A percentile compares a stretch with the other conserved stretches of the same genome.
phyloP scores from a whole-genome alignment of 2,797 vertebrate species.

The Eulemur albifrons region DNA sequence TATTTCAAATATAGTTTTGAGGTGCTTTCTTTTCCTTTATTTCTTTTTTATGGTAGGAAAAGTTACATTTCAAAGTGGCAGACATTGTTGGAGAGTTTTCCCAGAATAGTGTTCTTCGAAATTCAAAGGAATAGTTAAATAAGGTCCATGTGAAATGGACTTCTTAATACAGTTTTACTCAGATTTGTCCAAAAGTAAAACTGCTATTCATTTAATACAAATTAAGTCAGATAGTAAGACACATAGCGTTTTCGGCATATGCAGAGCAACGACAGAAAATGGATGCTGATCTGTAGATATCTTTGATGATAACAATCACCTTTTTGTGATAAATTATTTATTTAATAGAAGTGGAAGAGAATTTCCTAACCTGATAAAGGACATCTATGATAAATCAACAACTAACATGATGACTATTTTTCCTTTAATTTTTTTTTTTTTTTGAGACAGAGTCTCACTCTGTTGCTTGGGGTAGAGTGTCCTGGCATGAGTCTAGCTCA shows the following conservation, averaged over 20 bases:
- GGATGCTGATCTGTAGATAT: constrained; percentile 81
- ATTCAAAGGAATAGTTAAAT: constrained; percentile 82
- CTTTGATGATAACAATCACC: constrained; percentile 81
- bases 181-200: constrained; percentile 80
- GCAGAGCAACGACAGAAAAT: constrained; percentile 81
- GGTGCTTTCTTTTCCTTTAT: constrained; percentile 44
- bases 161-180: constrained; percentile 81
- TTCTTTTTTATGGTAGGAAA: constrained; percentile 65
- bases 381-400: too few species aligned
- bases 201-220: constrained; percentile 78
- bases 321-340: constrained; percentile 85
- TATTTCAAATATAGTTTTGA: constrained; percentile 74
- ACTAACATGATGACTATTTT: too few species aligned
- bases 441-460: too few species aligned
- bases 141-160: constrained; percentile 80
- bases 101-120: constrained; percentile 78
- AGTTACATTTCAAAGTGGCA: constrained; percentile 79
- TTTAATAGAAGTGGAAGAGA: constrained; percentile 82
- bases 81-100: constrained; percentile 81
- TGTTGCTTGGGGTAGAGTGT: too few species aligned
- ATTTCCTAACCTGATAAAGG: too few species aligned
- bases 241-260: constrained; percentile 80
- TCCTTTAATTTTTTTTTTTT: too few species aligned
- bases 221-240: constrained; percentile 68
- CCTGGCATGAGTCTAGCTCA: too few species aligned